Percentiles rank a stretch among this genome's conserved stretches.
These are phyloP conservation scores for Eupeodes latifasciatus DNA, from an alignment of 2,888 invertebrate genomes.

Conservation along the genomic window DNA sequence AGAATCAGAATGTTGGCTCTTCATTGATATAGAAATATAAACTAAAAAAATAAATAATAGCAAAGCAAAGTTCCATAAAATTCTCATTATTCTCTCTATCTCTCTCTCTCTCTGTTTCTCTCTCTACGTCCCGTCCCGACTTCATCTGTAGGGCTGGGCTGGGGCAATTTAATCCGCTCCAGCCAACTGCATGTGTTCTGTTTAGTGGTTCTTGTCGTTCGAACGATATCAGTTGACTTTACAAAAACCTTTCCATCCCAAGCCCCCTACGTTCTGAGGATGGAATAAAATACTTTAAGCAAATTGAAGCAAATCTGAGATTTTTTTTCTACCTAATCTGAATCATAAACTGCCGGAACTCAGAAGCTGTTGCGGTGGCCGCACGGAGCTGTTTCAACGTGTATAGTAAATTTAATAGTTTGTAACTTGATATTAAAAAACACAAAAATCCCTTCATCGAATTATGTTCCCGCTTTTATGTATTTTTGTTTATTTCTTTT, in stretches of 20 bases:
- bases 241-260: constrained; percentile 30
- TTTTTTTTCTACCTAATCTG: too few relatives aligned
- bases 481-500: background rate
- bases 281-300: constrained; percentile 21
- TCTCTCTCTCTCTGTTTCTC: constrained; percentile 24
- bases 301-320: too few relatives aligned
- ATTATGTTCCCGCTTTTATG: background rate
- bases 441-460: background rate
- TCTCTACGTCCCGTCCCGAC: background rate
- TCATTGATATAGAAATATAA: background rate
- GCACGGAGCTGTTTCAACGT: background rate
- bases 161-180: constrained; percentile 46
- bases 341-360: too few relatives aligned
- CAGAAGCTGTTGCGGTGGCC: too few relatives aligned
- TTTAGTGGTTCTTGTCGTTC: constrained; percentile 68
- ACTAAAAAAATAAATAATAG: background rate
- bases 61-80: constrained; percentile 8
- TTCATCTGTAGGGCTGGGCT: too few relatives aligned
- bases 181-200: constrained; percentile 12
- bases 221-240: constrained; percentile 70
- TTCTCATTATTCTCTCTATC: background rate
- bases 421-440: constrained; percentile 18
- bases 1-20: constrained; percentile 6
- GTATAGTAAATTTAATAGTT: constrained; percentile 15
- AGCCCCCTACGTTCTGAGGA: background rate